A percentile compares a stretch with the other conserved stretches of the same genome.
Conservation (phyloP, 2,113 vertebrate species). For the Oryzias celebensis region DNA sequence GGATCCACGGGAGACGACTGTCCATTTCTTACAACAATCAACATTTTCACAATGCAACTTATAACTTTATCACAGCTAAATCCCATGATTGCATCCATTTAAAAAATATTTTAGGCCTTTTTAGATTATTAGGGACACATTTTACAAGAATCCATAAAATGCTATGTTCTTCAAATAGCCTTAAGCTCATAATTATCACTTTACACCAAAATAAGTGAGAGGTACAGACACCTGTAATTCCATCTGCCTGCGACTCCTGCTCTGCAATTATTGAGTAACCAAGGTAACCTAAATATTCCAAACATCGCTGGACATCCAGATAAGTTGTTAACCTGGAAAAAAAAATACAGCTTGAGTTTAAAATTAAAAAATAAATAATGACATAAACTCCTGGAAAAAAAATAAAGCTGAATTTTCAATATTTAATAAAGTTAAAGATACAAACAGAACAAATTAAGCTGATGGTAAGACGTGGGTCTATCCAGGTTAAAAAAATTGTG, state of each 20-base stretch:
- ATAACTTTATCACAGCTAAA: not conserved
- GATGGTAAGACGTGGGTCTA: too few relatives aligned
- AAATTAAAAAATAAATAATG: not conserved
- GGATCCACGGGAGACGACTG: not conserved
- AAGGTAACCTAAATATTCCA: constrained; percentile 95
- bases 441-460: too few relatives aligned
- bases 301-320: constrained; percentile 92
- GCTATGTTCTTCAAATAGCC: not conserved
- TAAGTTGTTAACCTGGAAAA: constrained; percentile 88
- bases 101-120: too few relatives aligned
- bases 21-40: too few relatives aligned
- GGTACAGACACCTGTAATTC: constrained; percentile 83
- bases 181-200: not conserved
- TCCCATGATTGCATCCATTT: too few relatives aligned
- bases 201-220: not conserved
- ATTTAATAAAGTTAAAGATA: too few relatives aligned
- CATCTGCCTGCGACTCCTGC: constrained; percentile 93
- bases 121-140: not conserved
- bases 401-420: not conserved
- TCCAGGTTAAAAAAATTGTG: too few relatives aligned
- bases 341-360: not conserved
- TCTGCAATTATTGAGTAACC: constrained; percentile 95
- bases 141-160: not conserved
- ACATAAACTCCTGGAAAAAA: not conserved
- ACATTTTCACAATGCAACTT: not conserved